Conservation (phyloP, 2,113 vertebrate genomes). For the Albula glossodonta region DNA sequence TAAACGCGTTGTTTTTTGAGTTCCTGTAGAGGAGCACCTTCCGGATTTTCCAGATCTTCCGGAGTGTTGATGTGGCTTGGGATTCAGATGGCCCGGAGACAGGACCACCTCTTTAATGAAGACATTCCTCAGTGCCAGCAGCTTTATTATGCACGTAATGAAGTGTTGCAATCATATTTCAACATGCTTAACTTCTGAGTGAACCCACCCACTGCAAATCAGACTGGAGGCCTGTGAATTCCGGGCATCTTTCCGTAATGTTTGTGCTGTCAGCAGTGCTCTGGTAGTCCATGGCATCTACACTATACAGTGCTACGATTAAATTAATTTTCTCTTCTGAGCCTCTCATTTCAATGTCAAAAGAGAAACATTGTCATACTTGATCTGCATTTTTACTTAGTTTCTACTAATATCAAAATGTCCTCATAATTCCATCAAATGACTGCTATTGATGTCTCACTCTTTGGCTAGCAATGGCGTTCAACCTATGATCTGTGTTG, state of each 20-base stretch:
- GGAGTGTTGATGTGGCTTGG: background rate
- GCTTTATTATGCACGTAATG: constrained; percentile 4
- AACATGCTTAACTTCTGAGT: constrained; percentile 10
- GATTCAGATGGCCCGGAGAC: background rate
- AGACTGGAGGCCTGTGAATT: background rate
- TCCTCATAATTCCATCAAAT: too few species aligned
- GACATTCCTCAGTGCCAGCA: background rate
- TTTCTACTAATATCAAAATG: background rate
- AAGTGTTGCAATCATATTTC: constrained; percentile 8
- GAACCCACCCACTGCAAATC: background rate
- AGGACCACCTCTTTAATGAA: constrained; percentile 15
- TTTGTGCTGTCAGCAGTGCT: constrained; percentile 16
- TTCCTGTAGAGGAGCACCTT: background rate
- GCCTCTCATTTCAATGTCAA: constrained; percentile 3
- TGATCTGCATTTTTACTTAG: background rate
- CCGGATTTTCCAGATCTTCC: background rate
- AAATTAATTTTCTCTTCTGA: background rate
- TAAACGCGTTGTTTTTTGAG: background rate
- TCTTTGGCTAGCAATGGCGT: background rate
- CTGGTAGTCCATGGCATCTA: background rate
- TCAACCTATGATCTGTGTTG: background rate
- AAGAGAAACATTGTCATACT: background rate
- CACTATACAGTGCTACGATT: background rate
- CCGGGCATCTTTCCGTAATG: background rate
- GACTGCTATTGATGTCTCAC: too few species aligned